These are phyloP conservation scores for Himalopsyche anomala DNA, from an alignment of 2,888 invertebrate genomes.

Conservation along the genomic window DNA sequence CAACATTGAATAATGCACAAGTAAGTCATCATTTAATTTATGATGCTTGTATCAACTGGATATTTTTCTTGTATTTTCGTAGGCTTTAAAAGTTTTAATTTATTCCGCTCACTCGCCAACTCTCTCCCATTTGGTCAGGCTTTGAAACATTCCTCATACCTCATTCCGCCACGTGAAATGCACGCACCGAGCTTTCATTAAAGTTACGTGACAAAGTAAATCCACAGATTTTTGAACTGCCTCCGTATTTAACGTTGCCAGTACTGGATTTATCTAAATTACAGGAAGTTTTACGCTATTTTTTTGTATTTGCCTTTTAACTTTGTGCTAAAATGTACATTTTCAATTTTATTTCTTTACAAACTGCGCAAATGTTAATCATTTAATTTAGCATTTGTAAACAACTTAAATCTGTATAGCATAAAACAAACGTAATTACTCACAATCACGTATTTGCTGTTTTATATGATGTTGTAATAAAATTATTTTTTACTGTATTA, in stretches of 20 bases:
- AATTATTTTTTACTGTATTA: too few species aligned
- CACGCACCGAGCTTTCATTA: constrained; percentile 56
- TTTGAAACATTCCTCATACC: constrained; percentile 28
- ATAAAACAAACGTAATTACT: too few species aligned
- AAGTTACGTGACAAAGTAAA: constrained; percentile 49
- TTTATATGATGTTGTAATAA: too few species aligned
- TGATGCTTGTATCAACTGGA: neutral
- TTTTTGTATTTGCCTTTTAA: too few species aligned
- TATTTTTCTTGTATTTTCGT: constrained; percentile 37
- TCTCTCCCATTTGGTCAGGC: constrained; percentile 37
- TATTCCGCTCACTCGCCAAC: constrained; percentile 29
- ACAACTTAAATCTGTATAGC: too few species aligned
- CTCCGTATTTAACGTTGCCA: constrained; percentile 21
- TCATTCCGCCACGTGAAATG: constrained; percentile 22
- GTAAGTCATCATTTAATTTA: neutral
- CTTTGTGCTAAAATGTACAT: too few species aligned
- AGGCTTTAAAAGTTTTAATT: constrained; percentile 28
- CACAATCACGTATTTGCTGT: too few species aligned
- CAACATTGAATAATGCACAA: too few species aligned
- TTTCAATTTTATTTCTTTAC: too few species aligned
- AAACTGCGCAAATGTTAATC: too few species aligned
- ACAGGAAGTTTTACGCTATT: too few species aligned
- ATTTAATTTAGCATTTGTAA: too few species aligned
- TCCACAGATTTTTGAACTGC: constrained; percentile 37
- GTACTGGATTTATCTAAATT: neutral